Percentiles rank a stretch among this genome's conserved stretches.
Conservation (phyloP, 2,797 vertebrate genomes). For the Sciurus vulgaris region DNA sequence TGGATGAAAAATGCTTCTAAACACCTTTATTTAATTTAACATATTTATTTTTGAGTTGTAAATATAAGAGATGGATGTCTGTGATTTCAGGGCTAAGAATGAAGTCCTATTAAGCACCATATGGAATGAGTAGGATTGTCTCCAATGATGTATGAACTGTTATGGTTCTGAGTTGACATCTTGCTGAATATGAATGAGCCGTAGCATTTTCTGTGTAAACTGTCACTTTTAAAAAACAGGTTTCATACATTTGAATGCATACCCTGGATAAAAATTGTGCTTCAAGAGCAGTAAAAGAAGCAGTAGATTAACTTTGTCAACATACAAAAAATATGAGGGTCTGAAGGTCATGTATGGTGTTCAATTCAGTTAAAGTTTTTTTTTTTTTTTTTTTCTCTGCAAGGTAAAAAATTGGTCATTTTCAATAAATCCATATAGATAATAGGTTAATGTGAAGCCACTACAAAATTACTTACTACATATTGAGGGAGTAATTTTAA, state of each 20-base stretch:
- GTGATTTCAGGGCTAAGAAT: slow-evolving; percentile 43
- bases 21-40: slow-evolving; percentile 37
- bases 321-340: not conserved
- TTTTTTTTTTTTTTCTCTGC: not conserved
- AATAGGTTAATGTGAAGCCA: not conserved
- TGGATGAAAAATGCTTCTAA: slow-evolving; percentile 62
- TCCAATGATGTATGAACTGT: slow-evolving; percentile 32
- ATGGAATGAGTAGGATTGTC: slow-evolving; percentile 49
- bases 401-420: not conserved
- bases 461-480: not conserved
- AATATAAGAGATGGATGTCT: slow-evolving; percentile 40
- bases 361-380: not conserved
- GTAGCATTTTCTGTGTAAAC: not conserved
- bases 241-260: not conserved
- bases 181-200: slow-evolving; percentile 60
- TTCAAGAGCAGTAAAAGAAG: not conserved
- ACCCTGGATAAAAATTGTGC: not conserved
- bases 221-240: slow-evolving; percentile 7
- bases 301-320: slow-evolving; percentile 1
- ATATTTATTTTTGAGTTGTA: slow-evolving; percentile 28
- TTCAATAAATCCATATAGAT: not conserved
- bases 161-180: slow-evolving; percentile 51
- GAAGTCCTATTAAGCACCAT: slow-evolving; percentile 48
- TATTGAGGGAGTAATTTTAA: not conserved
- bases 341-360: not conserved